Percentiles rank a stretch among this genome's conserved stretches.
Conservation (phyloP, 2,888 invertebrate genomes). For the Danaus chrysippus region DNA sequence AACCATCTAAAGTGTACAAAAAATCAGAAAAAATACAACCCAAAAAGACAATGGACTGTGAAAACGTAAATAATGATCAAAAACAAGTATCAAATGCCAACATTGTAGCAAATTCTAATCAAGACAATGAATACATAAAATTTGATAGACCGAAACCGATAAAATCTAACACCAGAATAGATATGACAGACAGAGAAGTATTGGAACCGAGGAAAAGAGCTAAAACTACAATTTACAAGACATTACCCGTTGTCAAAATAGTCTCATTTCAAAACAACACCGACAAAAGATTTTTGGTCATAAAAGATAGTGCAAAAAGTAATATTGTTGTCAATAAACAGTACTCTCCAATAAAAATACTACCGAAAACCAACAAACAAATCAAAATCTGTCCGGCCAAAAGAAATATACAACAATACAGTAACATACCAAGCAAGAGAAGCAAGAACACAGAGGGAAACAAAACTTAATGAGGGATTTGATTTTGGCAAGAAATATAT, state of each 20-base stretch:
- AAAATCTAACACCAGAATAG: not conserved
- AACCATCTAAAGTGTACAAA: constrained; percentile 3
- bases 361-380: not conserved
- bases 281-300: not conserved
- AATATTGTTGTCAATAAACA: not conserved
- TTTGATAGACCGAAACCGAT: not conserved
- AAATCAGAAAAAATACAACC: constrained; percentile 1
- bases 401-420: not conserved
- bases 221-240: not conserved
- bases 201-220: not conserved
- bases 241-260: not conserved
- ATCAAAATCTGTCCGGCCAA: constrained; percentile 1
- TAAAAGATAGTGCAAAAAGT: not conserved
- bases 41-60: not conserved
- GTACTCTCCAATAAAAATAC: not conserved
- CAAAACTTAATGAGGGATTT: too few relatives aligned
- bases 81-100: constrained; percentile 1
- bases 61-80: constrained; percentile 6
- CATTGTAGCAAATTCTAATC: not conserved
- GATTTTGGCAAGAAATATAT: too few relatives aligned
- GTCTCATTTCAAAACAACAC: not conserved
- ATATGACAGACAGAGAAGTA: too few relatives aligned
- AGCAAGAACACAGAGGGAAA: too few relatives aligned
- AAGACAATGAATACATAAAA: not conserved
- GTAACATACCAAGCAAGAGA: too few relatives aligned